Evolutionary conservation across 64 coral and sea anemone species (phyloP).

Genomic region (Pachyseris speciosa): DNA sequence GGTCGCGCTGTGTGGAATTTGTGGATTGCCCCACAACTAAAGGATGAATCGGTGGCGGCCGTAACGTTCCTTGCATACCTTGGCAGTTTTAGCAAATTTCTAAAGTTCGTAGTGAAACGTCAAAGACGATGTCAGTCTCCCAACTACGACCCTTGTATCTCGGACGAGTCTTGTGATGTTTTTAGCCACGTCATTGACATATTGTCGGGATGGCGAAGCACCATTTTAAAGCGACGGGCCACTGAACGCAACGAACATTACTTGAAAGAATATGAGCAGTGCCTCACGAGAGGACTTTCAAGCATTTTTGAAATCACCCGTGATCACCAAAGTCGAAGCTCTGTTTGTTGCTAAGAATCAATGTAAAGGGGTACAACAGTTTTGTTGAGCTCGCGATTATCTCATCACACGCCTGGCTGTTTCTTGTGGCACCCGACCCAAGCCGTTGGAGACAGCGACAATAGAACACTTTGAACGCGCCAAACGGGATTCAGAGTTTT

Average conservation of each 20-base stretch:
- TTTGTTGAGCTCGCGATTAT: neutral
- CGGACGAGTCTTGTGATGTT: no score
- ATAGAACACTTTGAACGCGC: neutral
- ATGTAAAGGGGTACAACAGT: neutral
- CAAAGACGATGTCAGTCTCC: neutral
- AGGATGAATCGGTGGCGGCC: neutral
- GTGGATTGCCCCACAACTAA: neutral
- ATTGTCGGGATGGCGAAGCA: neutral
- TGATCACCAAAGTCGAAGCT: neutral
- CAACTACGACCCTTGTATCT: neutral
- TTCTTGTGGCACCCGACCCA: neutral
- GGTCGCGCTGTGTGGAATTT: neutral
- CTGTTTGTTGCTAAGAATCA: neutral
- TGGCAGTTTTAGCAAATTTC: neutral
- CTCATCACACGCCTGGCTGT: neutral
- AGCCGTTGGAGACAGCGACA: neutral
- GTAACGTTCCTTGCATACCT: neutral
- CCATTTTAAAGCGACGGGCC: neutral
- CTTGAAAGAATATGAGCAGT: neutral
- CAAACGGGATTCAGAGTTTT: neutral
- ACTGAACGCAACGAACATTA: neutral
- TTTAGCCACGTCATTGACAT: neutral
- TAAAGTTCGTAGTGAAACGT: neutral
- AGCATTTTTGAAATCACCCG: neutral
- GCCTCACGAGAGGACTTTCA: neutral